These are phyloP conservation scores for Drosophila nigrodunni DNA, from an alignment of 1,140 invertebrate species.

Conservation along the genomic window DNA sequence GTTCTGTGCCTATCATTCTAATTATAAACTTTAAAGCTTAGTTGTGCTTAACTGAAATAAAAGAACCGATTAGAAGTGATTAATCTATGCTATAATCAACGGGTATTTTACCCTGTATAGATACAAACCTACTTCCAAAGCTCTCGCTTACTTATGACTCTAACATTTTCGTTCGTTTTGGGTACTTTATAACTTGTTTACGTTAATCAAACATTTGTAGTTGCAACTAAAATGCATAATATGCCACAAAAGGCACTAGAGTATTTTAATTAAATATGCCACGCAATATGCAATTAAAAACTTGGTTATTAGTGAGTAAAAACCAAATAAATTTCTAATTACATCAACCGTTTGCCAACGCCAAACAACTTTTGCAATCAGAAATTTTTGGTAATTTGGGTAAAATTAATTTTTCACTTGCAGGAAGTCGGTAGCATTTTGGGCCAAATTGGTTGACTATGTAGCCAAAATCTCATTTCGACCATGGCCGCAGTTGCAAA, in stretches of 20 bases:
- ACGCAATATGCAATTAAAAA: constrained; percentile 70
- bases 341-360: constrained; percentile 34
- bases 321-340: constrained; percentile 80
- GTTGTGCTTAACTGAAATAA: no score
- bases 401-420: constrained; percentile 67
- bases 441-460: constrained; percentile 38
- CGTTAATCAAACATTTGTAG: constrained; percentile 8
- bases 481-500: constrained; percentile 39
- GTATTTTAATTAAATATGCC: constrained; percentile 46
- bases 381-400: constrained; percentile 49
- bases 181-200: neutral
- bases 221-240: neutral
- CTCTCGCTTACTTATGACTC: no score
- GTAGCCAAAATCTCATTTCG: constrained; percentile 72
- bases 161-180: no score
- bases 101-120: no score
- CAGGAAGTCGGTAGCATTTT: constrained; percentile 14
- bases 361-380: constrained; percentile 23
- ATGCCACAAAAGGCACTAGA: constrained; percentile 12
- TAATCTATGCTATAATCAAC: no score
- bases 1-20: no score
- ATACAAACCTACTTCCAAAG: neutral
- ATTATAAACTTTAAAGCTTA: no score
- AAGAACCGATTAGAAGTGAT: no score
- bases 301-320: constrained; percentile 56